A percentile compares a stretch with the other conserved stretches of the same genome.
Evolutionary conservation across 2,797 vertebrate genomes (phyloP).

Genomic region (Clarias pachynema): DNA sequence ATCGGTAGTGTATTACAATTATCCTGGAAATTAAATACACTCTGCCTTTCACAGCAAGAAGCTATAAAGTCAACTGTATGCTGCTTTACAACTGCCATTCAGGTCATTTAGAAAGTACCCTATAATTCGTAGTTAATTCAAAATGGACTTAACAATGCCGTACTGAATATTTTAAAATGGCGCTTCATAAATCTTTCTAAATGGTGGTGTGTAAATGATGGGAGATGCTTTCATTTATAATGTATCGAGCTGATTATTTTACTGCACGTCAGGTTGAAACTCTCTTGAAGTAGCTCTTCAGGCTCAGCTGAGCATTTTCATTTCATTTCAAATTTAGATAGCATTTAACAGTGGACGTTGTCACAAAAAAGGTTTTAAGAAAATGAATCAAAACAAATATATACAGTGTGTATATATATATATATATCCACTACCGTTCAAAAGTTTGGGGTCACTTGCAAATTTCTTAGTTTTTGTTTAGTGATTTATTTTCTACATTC

Average conservation of each 20-base stretch:
- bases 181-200: background rate
- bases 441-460: no score
- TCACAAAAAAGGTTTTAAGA: no score
- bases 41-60: background rate
- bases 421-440: no score
- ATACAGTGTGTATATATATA: no score
- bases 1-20: background rate
- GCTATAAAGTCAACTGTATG: background rate
- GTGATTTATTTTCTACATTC: no score
- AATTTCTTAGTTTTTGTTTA: no score
- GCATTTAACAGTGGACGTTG: no score
- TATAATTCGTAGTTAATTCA: background rate
- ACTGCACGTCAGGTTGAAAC: background rate
- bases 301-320: background rate
- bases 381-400: no score
- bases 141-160: background rate
- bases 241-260: background rate
- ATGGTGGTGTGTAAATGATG: background rate
- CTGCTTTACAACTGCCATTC: background rate
- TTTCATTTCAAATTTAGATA: no score
- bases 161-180: background rate
- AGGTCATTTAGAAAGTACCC: background rate
- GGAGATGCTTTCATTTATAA: background rate
- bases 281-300: background rate
- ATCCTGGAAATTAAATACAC: background rate